Evolutionary conservation across 2,888 invertebrate species (phyloP).

Genomic region (Drosophila rubida): DNA sequence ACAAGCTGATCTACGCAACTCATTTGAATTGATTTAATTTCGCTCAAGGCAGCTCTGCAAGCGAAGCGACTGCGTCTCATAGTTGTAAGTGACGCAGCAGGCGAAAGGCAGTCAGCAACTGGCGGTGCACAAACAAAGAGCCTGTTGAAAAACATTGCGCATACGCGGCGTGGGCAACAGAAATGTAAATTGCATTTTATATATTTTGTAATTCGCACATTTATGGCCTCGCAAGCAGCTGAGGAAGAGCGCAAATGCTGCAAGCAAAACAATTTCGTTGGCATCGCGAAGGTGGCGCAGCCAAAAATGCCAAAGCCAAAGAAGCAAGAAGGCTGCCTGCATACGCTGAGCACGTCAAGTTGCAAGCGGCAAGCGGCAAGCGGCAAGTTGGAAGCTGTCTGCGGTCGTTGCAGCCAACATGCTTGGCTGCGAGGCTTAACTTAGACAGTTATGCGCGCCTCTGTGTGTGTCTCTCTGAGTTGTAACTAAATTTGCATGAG

Average conservation of each 20-base stretch:
- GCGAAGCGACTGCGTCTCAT: not conserved
- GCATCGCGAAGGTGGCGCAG: not conserved
- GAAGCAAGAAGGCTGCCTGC: constrained; percentile 3
- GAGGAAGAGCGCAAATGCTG: constrained; percentile 25
- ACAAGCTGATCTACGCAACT: not conserved
- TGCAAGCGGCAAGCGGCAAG: not conserved
- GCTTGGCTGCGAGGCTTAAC: constrained; percentile 59
- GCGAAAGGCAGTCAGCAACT: constrained; percentile 2
- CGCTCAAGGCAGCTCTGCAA: no score
- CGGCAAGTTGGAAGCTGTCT: constrained; percentile 18
- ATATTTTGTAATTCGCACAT: constrained; percentile 70
- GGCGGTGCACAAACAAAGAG: constrained; percentile 5
- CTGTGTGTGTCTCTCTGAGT: constrained; percentile 24
- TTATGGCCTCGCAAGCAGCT: constrained; percentile 52
- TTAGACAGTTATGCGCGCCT: constrained; percentile 50
- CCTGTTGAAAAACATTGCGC: constrained; percentile 14
- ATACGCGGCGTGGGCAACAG: constrained; percentile 37
- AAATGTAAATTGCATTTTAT: constrained; percentile 66
- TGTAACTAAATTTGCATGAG: constrained; percentile 68
- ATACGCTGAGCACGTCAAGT: constrained; percentile 39
- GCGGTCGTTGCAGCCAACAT: constrained; percentile 34
- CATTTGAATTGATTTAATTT: not conserved
- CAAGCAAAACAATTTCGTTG: constrained; percentile 14
- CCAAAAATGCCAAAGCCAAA: constrained; percentile 2
- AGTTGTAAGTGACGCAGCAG: not conserved